Base-by-base conservation (phyloP, 1,140 invertebrate genomes). In the Phocides pigmalion region DNA sequence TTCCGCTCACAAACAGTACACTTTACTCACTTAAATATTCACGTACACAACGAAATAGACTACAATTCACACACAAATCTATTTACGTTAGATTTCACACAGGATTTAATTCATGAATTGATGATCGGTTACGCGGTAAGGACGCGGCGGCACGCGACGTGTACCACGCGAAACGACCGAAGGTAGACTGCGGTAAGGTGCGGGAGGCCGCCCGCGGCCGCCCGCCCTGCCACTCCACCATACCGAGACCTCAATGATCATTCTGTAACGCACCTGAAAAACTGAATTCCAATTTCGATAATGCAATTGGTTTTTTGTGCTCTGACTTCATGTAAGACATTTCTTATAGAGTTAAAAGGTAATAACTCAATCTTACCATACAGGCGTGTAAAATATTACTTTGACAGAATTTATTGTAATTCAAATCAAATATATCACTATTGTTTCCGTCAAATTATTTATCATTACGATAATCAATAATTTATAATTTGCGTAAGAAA, bases 181-280 rank as follows among this genome's bases (percentile, higher is more conserved):
- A 68, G 59, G 64, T 77, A 69, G 65, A 77, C 74, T 77, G 74
- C 66, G 68, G 68, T 41, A 70, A 70, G 68, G 68, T 68, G 68
- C 66, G 71, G 72, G 72, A 66, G 49, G 72, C 49, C 58, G 32
- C 47, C 73, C 62, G 53, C 67, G 35, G 15, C 72, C 66, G 66
- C 67, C 73, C 74, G 74, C 74, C 74, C 71, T 66, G 44, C 41
- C 47, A 20, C 11, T 28, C n/a, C 32, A 35, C 22, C 44, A 22
- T n/a, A n/a, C n/a, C 44, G 19, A 22, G 22, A 19, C 42, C 42
- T 47, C 44, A 3, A 22, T 6, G 44, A 69, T 56, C 37, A 61
- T 70, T 70, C 51, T 68, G 56, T 70, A 70, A 64, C 68, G 50
- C 47, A 50, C 25, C 47, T 50, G 47, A 50, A 50, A 50, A 50